A percentile compares a stretch with the other conserved stretches of the same genome.
phyloP scores from a whole-genome alignment of 2,113 vertebrate genomes.

The Mixornis gularis region DNA sequence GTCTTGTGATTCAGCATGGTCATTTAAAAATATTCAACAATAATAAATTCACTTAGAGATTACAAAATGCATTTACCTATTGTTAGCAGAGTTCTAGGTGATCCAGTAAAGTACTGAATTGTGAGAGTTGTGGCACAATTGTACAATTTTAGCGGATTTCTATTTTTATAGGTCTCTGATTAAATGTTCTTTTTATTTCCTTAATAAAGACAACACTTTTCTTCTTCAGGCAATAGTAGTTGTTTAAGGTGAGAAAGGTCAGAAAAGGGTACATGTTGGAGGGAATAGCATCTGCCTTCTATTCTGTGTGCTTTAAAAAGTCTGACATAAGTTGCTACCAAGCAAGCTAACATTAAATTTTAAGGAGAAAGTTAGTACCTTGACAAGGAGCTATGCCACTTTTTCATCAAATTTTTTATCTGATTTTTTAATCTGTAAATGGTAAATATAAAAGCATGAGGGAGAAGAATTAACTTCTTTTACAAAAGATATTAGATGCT shows the following conservation, averaged over 20 bases:
- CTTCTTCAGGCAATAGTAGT: slow-evolving; percentile 48
- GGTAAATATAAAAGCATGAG: neutral
- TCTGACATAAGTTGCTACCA: neutral
- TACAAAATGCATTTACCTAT: neutral
- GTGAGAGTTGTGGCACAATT: slow-evolving; percentile 64
- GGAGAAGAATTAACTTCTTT: neutral
- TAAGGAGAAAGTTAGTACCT: neutral
- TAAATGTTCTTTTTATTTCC: neutral
- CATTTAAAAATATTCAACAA: neutral
- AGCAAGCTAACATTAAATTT: neutral
- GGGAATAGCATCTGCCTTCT: slow-evolving; percentile 41
- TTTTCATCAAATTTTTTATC: neutral
- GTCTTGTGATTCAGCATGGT: neutral
- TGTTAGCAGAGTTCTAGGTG: slow-evolving; percentile 58
- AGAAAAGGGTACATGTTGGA: slow-evolving; percentile 63
- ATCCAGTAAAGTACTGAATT: slow-evolving; percentile 59
- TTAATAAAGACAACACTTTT: neutral
- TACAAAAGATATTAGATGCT: neutral
- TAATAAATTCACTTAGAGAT: neutral
- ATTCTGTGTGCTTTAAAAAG: neutral
- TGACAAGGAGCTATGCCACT: neutral
- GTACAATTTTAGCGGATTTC: slow-evolving; percentile 8
- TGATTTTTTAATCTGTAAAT: neutral
- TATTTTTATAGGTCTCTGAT: neutral
- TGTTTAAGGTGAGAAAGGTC: slow-evolving; percentile 73